Base-by-base conservation (phyloP, 1,140 invertebrate genomes). In the Glomeris maerens region DNA sequence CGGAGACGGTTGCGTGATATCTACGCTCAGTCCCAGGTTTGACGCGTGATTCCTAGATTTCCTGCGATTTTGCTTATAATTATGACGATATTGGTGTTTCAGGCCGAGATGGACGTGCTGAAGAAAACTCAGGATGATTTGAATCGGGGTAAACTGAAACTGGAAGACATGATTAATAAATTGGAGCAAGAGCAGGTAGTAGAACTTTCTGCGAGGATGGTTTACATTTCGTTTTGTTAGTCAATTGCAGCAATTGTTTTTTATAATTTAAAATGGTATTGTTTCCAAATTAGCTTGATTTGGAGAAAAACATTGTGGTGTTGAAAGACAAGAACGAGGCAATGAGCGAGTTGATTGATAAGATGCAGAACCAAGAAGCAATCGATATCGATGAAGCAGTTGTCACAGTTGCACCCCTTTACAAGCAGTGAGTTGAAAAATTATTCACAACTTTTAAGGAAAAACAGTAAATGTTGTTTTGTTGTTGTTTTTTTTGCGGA, bases 311-410 rank as follows among this genome's bases (percentile, higher is more conserved):
- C 27, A 25, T 45, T 28, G n/a, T 27, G 5, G 26, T 50, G 17
- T 20, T 50, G 46, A 77, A 80, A 66, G 83, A 90, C 52, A 93
- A 93, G 63, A 83, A 90, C 64, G 71, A 76, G 50, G 87, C 95
- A 67, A 70, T 97, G 45, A 78, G 87, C 59, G 79, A 82, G 60
- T 79, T 83, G 55, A 76, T 94, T 23, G 74, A 77, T 45, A 80
- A 83, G 57, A 71, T 91, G 38, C 77, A 81, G 21, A 78, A 80
- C 51, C 78, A 86, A 55, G 84, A 74, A 79, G 60, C 79, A 74
- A 46, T 95, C 58, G 84, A 92, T 69, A 83, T 95, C 45, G 95
- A 98, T 71, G 90, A 97, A 65, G 92, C 91, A 52, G 92, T 98
- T 47, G 89, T 87, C 22, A 93, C 94, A 3, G 91, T 91, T 50